Percentiles rank a stretch among this genome's conserved stretches.
Evolutionary conservation across 2,888 invertebrate species (phyloP).

Genomic region (Brenthis ino): DNA sequence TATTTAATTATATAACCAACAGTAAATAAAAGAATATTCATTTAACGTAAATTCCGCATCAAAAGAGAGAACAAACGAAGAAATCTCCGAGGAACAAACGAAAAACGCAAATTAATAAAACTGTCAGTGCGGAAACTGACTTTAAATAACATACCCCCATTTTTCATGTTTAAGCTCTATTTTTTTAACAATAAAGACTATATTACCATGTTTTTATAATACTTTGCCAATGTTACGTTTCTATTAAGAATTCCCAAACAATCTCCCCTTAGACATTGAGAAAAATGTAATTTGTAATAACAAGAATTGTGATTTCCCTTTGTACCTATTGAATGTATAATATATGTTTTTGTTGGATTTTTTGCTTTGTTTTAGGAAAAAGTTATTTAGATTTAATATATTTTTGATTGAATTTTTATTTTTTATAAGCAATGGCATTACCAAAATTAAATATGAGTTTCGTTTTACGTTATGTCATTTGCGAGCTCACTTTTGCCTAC

Average conservation of each 20-base stretch:
- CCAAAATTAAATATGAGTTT: neutral
- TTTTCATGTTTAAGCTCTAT: constrained; percentile 32
- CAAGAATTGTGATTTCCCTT: constrained; percentile 61
- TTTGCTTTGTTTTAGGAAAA: constrained; percentile 16
- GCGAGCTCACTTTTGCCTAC: too few species aligned
- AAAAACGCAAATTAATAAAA: constrained; percentile 64
- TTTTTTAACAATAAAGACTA: constrained; percentile 10
- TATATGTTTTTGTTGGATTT: constrained; percentile 19
- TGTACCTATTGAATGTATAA: constrained; percentile 38
- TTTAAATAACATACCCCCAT: constrained; percentile 39
- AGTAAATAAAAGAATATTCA: constrained; percentile 20
- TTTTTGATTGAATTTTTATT: constrained; percentile 13
- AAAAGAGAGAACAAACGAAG: constrained; percentile 44
- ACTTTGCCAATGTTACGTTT: constrained; percentile 58
- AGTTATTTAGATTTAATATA: constrained; percentile 21
- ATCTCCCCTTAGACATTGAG: constrained; percentile 57
- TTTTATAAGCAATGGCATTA: neutral
- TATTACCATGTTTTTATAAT: constrained; percentile 37
- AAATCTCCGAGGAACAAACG: constrained; percentile 48
- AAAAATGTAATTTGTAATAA: constrained; percentile 72
- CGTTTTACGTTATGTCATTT: neutral
- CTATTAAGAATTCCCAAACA: constrained; percentile 66
- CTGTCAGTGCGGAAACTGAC: constrained; percentile 54
- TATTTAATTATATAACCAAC: constrained; percentile 10
- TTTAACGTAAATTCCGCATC: constrained; percentile 27